Conservation (phyloP, 2,113 vertebrate genomes). For the Chamaea fasciata region DNA sequence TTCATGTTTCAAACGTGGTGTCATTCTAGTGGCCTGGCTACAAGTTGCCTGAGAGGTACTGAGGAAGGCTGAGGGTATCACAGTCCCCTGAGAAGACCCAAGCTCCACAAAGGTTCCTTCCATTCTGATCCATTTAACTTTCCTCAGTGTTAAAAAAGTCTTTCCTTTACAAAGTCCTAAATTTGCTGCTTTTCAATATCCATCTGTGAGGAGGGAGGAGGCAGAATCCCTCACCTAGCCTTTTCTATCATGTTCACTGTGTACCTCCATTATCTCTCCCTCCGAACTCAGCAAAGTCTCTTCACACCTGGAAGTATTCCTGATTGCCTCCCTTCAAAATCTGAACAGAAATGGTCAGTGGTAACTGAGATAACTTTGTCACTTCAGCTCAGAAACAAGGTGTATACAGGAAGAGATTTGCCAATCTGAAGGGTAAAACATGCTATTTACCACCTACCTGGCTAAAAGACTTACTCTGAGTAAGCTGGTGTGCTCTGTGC, state of each 20-base stretch:
- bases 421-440: not conserved
- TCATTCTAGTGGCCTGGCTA: not conserved
- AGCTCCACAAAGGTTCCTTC: not conserved
- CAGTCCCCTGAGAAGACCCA: not conserved
- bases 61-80: not conserved
- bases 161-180: not conserved
- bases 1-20: not conserved
- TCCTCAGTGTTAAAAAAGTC: not conserved
- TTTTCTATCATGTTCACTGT: not conserved
- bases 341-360: not conserved
- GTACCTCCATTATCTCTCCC: not conserved
- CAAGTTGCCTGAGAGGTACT: not conserved
- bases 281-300: not conserved
- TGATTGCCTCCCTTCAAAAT: not conserved
- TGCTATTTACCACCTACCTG: not conserved
- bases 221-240: not conserved
- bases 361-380: not conserved
- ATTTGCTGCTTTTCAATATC: not conserved
- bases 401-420: not conserved
- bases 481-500: not conserved
- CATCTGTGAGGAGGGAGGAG: not conserved
- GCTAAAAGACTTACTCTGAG: not conserved
- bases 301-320: not conserved
- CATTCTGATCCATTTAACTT: not conserved
- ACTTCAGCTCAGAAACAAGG: not conserved